Evolutionary conservation across 1,140 invertebrate genomes (phyloP).

Genomic region (Neoseiulus cucumeris): DNA sequence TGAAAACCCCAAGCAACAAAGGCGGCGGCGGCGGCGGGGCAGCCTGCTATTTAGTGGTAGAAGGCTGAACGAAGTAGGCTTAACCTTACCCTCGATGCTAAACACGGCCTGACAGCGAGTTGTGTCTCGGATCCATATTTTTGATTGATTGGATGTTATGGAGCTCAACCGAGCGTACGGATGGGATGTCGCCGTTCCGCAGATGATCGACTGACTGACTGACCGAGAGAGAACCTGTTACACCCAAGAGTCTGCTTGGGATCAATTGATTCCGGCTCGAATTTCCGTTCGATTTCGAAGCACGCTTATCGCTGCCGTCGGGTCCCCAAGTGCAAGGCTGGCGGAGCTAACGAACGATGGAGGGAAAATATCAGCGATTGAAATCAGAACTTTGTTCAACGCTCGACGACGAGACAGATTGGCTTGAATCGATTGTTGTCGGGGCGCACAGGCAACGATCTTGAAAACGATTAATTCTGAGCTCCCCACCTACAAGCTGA

Average conservation of each 20-base stretch:
- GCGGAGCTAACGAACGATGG: not conserved
- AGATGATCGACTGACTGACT: no score
- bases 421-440: constrained; percentile 5
- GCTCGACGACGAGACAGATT: not conserved
- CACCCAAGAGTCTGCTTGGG: not conserved
- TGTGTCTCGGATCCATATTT: no score
- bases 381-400: not conserved
- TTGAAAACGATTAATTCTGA: constrained; percentile 9
- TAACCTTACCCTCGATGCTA: no score
- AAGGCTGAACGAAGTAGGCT: no score
- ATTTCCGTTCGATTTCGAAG: not conserved
- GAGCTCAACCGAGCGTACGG: no score
- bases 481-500: no score
- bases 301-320: not conserved
- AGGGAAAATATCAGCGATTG: not conserved
- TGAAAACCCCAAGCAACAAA: no score
- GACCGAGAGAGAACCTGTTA: not conserved
- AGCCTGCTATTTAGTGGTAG: no score
- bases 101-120: no score
- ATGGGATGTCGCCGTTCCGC: no score
- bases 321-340: not conserved
- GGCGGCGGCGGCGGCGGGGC: no score
- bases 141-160: no score
- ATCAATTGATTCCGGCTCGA: not conserved
- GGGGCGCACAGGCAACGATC: not conserved